Conservation (phyloP, 2,888 invertebrate genomes). For the Drosophila eohydei region DNA sequence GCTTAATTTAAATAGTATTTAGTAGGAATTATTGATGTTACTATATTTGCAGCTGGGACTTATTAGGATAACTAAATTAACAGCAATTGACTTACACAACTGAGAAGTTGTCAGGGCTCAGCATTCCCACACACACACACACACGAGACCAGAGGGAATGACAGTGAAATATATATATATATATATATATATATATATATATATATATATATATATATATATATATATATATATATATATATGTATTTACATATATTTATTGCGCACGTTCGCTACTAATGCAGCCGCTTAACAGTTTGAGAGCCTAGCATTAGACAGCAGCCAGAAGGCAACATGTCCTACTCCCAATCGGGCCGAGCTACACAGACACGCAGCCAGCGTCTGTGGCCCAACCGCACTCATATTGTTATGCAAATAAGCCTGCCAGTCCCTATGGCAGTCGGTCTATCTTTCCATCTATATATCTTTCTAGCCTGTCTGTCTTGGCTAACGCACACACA, state of each 20-base stretch:
- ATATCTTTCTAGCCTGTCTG: constrained; percentile 36
- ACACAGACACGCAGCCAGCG: neutral
- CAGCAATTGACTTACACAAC: constrained; percentile 21
- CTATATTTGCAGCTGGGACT: constrained; percentile 12
- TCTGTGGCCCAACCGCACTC: constrained; percentile 38
- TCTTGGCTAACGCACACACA: constrained; percentile 34
- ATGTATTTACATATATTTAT: neutral
- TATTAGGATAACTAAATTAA: constrained; percentile 21
- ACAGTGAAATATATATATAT: neutral
- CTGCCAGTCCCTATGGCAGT: constrained; percentile 31
- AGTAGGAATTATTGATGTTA: neutral
- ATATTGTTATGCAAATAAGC: constrained; percentile 75
- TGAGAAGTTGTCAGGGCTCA: constrained; percentile 4
- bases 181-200: too few relatives aligned
- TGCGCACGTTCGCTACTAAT: constrained; percentile 37
- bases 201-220: neutral
- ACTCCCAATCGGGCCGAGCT: neutral
- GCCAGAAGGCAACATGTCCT: constrained; percentile 7
- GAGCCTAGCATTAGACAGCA: constrained; percentile 19
- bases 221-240: neutral
- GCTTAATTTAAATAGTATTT: neutral
- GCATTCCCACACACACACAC: neutral
- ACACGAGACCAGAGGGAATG: constrained; percentile 15
- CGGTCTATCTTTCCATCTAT: constrained; percentile 20
- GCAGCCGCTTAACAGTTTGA: constrained; percentile 44